These are phyloP conservation scores for Myripristis jacobus DNA, from an alignment of 2,797 vertebrate genomes.

Conservation along the genomic window DNA sequence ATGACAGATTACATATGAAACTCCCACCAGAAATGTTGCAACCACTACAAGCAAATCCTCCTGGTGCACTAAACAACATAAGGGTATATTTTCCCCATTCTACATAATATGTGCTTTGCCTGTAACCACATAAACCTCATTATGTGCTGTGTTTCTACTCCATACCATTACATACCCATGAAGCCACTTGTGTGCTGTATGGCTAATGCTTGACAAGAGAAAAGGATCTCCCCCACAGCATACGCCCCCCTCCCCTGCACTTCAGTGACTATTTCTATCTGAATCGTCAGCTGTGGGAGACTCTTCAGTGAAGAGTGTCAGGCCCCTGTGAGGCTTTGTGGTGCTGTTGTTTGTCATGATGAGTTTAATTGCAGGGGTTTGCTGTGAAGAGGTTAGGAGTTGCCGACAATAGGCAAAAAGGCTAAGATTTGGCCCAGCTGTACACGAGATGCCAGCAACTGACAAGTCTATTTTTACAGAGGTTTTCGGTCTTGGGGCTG, in stretches of 20 bases:
- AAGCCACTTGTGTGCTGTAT: conserved; percentile 46
- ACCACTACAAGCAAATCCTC: conserved; percentile 25
- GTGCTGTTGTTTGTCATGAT: conserved; percentile 78
- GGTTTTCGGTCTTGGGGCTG: not conserved
- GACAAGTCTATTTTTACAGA: conserved; percentile 22
- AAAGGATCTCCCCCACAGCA: conserved; percentile 28
- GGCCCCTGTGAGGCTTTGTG: conserved; percentile 61
- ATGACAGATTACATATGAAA: conserved; percentile 42
- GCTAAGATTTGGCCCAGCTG: conserved; percentile 41
- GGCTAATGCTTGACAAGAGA: conserved; percentile 53
- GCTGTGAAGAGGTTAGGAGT: conserved; percentile 69
- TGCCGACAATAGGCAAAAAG: conserved; percentile 50
- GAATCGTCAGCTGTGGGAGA: conserved; percentile 74
- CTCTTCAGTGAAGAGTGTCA: conserved; percentile 72
- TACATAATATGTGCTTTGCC: conserved; percentile 3
- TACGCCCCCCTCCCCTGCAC: conserved; percentile 40
- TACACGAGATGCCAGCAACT: conserved; percentile 30
- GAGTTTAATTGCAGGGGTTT: conserved; percentile 77
- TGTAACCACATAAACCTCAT: conserved; percentile 42
- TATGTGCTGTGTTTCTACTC: conserved; percentile 37
- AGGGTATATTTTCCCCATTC: conserved; percentile 10
- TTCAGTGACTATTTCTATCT: conserved; percentile 72
- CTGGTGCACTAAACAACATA: not conserved
- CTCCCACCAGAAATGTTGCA: conserved; percentile 7
- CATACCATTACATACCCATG: conserved; percentile 27